A percentile compares a stretch with the other conserved stretches of the same genome.
Conservation (phyloP, 37 sponge, comb jelly and placozoan genomes). For the Halisarca cf. caerulea region DNA sequence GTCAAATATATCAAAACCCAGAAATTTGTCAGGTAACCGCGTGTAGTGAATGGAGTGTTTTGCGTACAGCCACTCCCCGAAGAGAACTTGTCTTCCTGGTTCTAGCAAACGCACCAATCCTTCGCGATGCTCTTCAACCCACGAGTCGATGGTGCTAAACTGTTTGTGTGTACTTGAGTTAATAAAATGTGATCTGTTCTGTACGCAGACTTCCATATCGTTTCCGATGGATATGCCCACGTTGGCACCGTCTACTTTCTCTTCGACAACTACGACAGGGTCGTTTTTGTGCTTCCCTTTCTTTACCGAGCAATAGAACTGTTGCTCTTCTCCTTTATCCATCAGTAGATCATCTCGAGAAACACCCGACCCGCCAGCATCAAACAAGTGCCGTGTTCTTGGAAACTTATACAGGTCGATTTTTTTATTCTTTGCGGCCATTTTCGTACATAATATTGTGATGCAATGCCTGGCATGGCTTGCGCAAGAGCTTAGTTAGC, state of each 20-base stretch:
- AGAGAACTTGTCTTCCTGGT: constrained; percentile 72
- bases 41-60: constrained; percentile 93
- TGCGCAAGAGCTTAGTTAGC: not conserved
- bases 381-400: constrained; percentile 81
- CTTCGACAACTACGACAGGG: constrained; percentile 64
- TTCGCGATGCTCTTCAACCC: constrained; percentile 74
- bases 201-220: constrained; percentile 48
- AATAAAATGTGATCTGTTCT: constrained; percentile 84
- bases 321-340: constrained; percentile 69
- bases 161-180: constrained; percentile 81
- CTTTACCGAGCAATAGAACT: constrained; percentile 59
- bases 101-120: constrained; percentile 61
- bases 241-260: constrained; percentile 95
- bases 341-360: constrained; percentile 89
- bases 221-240: constrained; percentile 77
- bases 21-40: constrained; percentile 74
- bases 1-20: constrained; percentile 86
- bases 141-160: constrained; percentile 76
- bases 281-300: not conserved
- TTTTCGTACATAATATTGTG: not conserved
- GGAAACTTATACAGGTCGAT: constrained; percentile 80
- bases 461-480: not conserved
- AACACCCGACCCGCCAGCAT: constrained; percentile 84
- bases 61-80: constrained; percentile 93
- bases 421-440: not conserved